Percentiles rank a stretch among this genome's conserved stretches.
phyloP scores from a whole-genome alignment of 2,888 invertebrate species.

The Nemapogon koenigi region DNA sequence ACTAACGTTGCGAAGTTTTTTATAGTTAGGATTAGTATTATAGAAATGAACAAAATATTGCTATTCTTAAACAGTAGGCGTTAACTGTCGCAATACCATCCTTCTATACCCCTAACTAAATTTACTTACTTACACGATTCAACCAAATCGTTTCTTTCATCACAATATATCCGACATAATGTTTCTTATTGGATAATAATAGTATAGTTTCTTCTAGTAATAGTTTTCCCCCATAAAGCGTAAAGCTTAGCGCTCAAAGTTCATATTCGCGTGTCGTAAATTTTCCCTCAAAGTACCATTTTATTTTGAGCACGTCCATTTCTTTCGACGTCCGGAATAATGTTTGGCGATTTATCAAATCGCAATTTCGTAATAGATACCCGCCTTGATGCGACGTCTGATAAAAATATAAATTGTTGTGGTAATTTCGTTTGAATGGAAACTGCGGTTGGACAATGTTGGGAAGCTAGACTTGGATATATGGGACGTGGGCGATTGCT shows the following conservation, averaged over 20 bases:
- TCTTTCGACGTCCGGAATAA: constrained; percentile 59
- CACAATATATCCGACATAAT: no score
- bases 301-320: constrained; percentile 52
- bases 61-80: no score
- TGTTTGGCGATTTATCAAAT: constrained; percentile 62
- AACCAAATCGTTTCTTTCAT: no score
- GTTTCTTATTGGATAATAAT: no score
- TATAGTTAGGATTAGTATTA: no score
- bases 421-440: constrained; percentile 10
- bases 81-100: no score
- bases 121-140: no score
- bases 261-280: constrained; percentile 20
- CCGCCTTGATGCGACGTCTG: constrained; percentile 46
- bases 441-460: constrained; percentile 4
- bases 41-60: no score
- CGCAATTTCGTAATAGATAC: constrained; percentile 64
- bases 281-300: constrained; percentile 30
- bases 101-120: no score
- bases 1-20: no score
- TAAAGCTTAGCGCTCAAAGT: constrained; percentile 20
- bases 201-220: no score
- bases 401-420: constrained; percentile 41
- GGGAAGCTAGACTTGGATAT: neutral
- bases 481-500: constrained; percentile 19
- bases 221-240: neutral